phyloP scores from a whole-genome alignment of 2,113 vertebrate genomes.

The Albula glossodonta region DNA sequence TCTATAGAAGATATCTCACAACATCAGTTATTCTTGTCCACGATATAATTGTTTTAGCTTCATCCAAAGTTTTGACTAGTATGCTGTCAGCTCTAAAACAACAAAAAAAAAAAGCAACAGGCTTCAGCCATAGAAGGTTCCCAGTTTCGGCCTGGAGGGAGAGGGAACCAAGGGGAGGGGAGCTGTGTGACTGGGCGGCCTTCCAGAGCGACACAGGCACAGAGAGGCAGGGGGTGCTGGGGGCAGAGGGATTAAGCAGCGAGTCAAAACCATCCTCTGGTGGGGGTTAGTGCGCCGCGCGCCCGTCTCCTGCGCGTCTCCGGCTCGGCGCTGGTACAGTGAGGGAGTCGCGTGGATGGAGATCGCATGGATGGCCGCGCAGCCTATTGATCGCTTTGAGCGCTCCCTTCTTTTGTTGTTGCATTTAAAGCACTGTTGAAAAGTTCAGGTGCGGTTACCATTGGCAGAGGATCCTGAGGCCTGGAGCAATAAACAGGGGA shows the following conservation, averaged over 20 bases:
- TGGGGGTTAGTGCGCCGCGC: slow-evolving; percentile 40
- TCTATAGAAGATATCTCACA: not conserved
- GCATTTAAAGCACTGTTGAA: slow-evolving; percentile 36
- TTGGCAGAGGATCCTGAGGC: slow-evolving; percentile 74
- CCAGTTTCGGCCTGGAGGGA: not conserved
- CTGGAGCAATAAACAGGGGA: slow-evolving; percentile 76
- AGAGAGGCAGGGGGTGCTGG: slow-evolving; percentile 47
- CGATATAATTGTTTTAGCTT: not conserved
- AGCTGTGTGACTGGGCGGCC: slow-evolving; percentile 51
- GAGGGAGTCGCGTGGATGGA: slow-evolving; percentile 39
- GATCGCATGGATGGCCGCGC: slow-evolving; percentile 30
- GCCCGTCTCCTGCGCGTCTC: not conserved
- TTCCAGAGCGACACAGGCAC: slow-evolving; percentile 53
- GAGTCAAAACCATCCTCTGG: slow-evolving; percentile 61
- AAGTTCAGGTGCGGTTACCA: slow-evolving; percentile 73
- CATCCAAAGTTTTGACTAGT: not conserved
- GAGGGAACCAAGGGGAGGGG: not conserved
- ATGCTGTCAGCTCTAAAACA: not conserved
- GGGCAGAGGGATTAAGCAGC: slow-evolving; percentile 57
- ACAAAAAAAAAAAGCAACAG: not conserved
- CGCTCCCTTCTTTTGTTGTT: slow-evolving; percentile 45
- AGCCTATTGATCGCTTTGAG: slow-evolving; percentile 5
- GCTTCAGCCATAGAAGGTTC: not conserved
- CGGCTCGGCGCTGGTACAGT: not conserved
- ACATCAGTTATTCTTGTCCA: not conserved